Base-by-base conservation (phyloP, 2,113 vertebrate species). In the Microcebus ravelobensis region DNA sequence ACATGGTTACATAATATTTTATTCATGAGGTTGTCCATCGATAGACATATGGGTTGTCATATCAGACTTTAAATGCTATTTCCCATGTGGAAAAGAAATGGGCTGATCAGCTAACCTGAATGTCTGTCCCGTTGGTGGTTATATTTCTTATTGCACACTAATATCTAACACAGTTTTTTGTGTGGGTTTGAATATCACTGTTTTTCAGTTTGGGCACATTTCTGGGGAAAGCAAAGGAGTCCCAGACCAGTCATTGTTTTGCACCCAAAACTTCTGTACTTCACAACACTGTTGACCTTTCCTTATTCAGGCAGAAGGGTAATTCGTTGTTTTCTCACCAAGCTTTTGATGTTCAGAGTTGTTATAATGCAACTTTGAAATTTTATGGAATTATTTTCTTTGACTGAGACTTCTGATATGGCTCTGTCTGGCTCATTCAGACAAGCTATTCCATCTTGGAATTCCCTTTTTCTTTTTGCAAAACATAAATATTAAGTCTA, bases 291-390 rank as follows among this genome's bases (percentile, higher is more conserved):
- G 50, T 31, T 92, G 80, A 80, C 55, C 74, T 92, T 95, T 83
- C 34, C 12, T 63, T 70, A 1, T 39, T 79, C 20, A 59, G 36
- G 61, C 36, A 83, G 31, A 90, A 87, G 45, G 8, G 36, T 27
- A 65, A 65, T 76, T 90, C 90, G 68, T 55, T 63, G 31, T 55
- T 85, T 93, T 86, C 55, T 92, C 13, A 80, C 36, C 55, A 63
- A 67, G 50, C 3, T 42, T 83, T 87, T 59, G 59, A 87, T 76
- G 36, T 74, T 87, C 18, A 87, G 50, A 48, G 50, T 52, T 63
- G 10, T 50, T 94, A 55, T 55, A 82, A 92, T 86, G 71, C 8
- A 88, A 81, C 81, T 90, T 81, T n/a, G n/a, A n/a, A n/a, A n/a
- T n/a, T n/a, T n/a, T n/a, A n/a, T n/a, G n/a, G n/a, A n/a, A n/a